These are phyloP conservation scores for Cheirogaleus major DNA, from an alignment of 2,797 vertebrate genomes.

Conservation along the genomic window DNA sequence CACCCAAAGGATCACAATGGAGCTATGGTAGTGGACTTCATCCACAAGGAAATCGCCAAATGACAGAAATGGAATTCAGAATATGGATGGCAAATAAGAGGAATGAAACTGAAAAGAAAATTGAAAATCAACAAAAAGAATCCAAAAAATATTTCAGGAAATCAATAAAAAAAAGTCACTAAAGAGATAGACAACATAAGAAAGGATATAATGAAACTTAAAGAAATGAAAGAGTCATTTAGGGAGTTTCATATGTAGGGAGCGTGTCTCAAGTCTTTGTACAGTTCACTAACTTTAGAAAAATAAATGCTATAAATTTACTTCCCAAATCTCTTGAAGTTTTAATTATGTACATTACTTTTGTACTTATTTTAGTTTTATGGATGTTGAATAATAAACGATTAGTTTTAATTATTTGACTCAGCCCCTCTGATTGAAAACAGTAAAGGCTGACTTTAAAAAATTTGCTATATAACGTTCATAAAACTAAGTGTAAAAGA, in stretches of 20 bases:
- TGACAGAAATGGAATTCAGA: neutral
- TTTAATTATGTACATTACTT: slow-evolving; percentile 1
- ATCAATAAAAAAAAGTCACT: neutral
- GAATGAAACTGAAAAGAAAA: neutral
- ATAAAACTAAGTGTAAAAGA: neutral
- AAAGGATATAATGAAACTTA: neutral
- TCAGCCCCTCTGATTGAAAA: neutral
- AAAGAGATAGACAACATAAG: neutral
- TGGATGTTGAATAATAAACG: neutral
- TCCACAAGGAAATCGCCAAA: neutral
- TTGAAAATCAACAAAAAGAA: neutral
- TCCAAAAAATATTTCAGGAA: neutral
- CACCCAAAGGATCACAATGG: neutral
- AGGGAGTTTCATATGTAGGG: neutral
- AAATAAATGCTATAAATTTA: neutral
- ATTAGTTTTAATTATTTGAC: neutral
- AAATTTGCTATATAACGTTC: neutral
- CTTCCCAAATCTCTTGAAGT: neutral
- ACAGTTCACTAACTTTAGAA: neutral
- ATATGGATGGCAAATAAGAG: neutral
- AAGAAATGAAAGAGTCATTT: neutral
- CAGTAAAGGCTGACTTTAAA: neutral
- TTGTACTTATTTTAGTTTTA: neutral
- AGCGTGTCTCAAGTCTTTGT: neutral
- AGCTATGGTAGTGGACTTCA: neutral